Evolutionary conservation across 2,888 invertebrate genomes (phyloP).

Genomic region (Leptura quadrifasciata): DNA sequence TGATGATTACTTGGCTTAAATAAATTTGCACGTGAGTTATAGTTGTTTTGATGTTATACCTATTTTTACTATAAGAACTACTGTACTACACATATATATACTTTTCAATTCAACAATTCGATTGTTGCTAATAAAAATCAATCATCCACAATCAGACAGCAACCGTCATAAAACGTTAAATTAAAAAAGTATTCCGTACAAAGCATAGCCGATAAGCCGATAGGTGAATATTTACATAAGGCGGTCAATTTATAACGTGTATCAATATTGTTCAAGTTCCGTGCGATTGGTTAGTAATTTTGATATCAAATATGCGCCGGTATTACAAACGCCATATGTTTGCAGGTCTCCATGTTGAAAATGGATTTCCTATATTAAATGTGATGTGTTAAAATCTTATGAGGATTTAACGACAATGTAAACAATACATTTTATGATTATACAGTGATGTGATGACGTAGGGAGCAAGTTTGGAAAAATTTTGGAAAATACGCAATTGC

Average conservation of each 20-base stretch:
- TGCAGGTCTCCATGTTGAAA: constrained; percentile 36
- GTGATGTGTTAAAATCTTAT: background rate
- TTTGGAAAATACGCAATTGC: too few relatives aligned
- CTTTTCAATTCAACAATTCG: background rate
- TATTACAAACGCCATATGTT: constrained; percentile 49
- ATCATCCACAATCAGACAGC: constrained; percentile 32
- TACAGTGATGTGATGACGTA: too few relatives aligned
- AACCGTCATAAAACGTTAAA: constrained; percentile 23
- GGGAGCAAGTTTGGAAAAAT: too few relatives aligned
- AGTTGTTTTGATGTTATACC: too few relatives aligned
- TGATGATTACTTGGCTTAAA: too few relatives aligned
- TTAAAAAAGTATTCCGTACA: constrained; percentile 21
- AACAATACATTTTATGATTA: background rate
- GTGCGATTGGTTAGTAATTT: constrained; percentile 57
- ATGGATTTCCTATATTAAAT: background rate
- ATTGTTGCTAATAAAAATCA: constrained; percentile 15
- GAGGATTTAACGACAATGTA: background rate
- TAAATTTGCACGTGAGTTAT: too few relatives aligned
- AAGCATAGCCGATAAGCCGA: constrained; percentile 29
- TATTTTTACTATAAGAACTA: background rate
- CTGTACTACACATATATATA: background rate
- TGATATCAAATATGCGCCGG: constrained; percentile 54
- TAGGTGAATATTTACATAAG: constrained; percentile 39
- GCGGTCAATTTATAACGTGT: constrained; percentile 42
- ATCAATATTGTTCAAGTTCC: constrained; percentile 57